phyloP scores from a whole-genome alignment of 2,113 vertebrate species.

The Plotosus lineatus region DNA sequence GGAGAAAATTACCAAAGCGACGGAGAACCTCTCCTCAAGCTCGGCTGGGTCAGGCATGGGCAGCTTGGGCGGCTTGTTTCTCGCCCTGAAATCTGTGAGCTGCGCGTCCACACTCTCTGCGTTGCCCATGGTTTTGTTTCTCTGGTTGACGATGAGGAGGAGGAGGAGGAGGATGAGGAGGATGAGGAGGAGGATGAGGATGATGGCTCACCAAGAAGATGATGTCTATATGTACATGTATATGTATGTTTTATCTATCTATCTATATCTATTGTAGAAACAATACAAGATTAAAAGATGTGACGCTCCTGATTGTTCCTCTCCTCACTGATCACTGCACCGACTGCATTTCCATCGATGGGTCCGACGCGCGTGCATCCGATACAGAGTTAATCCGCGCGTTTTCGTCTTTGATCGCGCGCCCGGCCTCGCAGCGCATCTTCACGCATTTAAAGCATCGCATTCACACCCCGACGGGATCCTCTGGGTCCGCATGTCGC shows the following conservation, averaged over 20 bases:
- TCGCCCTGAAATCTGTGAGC: constrained; percentile 87
- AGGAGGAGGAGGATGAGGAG: not conserved
- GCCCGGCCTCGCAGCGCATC: constrained; percentile 45
- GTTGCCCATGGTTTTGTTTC: constrained; percentile 70
- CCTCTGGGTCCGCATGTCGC: constrained; percentile 2
- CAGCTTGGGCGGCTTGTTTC: constrained; percentile 85
- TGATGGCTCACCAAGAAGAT: constrained; percentile 13
- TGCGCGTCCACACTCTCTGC: constrained; percentile 90
- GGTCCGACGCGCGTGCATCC: constrained; percentile 36
- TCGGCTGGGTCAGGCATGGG: constrained; percentile 91
- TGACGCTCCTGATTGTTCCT: not conserved
- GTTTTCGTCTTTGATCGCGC: constrained; percentile 19
- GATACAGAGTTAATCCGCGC: constrained; percentile 44
- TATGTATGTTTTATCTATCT: no score
- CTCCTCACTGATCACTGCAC: not conserved
- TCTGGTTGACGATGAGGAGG: constrained; percentile 5
- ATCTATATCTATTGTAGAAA: no score
- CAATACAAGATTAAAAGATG: not conserved
- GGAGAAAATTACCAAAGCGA: constrained; percentile 79
- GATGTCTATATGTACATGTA: no score
- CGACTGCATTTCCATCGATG: constrained; percentile 47
- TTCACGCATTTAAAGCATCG: constrained; percentile 36
- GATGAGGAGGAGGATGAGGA: not conserved
- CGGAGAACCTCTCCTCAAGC: constrained; percentile 91
- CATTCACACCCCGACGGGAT: not conserved